These are phyloP conservation scores for Bombus waltoni DNA, from an alignment of 1,140 invertebrate species.

Conservation along the genomic window DNA sequence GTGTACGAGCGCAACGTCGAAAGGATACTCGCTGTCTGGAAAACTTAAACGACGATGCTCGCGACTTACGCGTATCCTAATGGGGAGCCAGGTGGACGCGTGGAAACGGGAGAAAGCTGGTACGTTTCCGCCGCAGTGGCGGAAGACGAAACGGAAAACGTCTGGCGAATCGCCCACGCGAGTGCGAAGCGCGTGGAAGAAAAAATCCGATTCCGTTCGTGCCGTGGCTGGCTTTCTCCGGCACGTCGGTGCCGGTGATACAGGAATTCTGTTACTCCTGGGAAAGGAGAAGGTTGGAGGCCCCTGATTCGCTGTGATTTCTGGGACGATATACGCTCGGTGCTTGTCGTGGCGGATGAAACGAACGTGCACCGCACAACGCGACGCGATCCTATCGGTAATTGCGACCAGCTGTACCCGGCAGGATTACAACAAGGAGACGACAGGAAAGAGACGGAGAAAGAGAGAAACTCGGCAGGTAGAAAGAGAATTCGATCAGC, in stretches of 20 bases:
- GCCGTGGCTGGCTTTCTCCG: conserved; percentile 26
- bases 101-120: no score
- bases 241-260: background rate
- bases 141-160: background rate
- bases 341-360: conserved; percentile 61
- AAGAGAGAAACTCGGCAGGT: background rate
- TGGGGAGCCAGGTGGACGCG: no score
- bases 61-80: conserved; percentile 27
- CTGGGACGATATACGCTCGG: conserved; percentile 69
- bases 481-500: conserved; percentile 40
- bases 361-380: conserved; percentile 61
- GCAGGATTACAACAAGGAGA: conserved; percentile 28
- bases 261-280: conserved; percentile 37
- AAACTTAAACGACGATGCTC: conserved; percentile 55
- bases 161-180: background rate
- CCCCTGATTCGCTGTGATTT: conserved; percentile 65
- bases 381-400: conserved; percentile 74
- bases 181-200: conserved; percentile 6
- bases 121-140: background rate
- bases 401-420: conserved; percentile 68
- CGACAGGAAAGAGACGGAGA: conserved; percentile 11
- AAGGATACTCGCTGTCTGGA: conserved; percentile 46
- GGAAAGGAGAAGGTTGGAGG: conserved; percentile 49
- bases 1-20: background rate
- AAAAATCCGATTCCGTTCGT: background rate